These are phyloP conservation scores for Ericerus pela DNA, from an alignment of 1,140 invertebrate species.

Conservation along the genomic window DNA sequence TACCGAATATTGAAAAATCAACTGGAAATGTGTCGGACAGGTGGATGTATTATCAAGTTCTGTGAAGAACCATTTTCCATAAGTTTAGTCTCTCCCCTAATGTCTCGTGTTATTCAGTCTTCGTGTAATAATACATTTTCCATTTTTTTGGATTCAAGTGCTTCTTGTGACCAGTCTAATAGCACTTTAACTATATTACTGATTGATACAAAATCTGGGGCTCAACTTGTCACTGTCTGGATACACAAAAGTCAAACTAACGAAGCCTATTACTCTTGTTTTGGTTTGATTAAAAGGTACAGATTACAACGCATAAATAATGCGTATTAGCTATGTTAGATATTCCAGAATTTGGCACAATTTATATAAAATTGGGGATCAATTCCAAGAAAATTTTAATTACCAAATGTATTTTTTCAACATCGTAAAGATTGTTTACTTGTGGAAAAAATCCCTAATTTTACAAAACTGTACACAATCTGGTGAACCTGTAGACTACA, in stretches of 20 bases:
- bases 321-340: too few relatives aligned
- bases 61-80: neutral
- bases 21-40: neutral
- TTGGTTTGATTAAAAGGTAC: constrained; percentile 5
- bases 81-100: neutral
- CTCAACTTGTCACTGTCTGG: neutral
- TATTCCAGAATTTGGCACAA: too few relatives aligned
- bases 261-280: constrained; percentile 2
- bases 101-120: neutral
- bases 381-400: neutral
- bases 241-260: neutral
- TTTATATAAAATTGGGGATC: too few relatives aligned
- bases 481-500: neutral
- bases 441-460: too few relatives aligned
- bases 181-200: constrained; percentile 6
- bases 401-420: neutral
- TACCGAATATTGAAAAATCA: neutral
- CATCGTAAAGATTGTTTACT: neutral
- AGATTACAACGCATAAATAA: too few relatives aligned
- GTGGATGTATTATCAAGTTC: neutral
- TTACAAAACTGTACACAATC: neutral
- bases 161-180: neutral
- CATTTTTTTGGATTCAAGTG: constrained; percentile 9
- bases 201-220: constrained; percentile 1
- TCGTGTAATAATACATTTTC: neutral